Conservation (phyloP, 2,888 invertebrate genomes). For the Mayetiola destructor region DNA sequence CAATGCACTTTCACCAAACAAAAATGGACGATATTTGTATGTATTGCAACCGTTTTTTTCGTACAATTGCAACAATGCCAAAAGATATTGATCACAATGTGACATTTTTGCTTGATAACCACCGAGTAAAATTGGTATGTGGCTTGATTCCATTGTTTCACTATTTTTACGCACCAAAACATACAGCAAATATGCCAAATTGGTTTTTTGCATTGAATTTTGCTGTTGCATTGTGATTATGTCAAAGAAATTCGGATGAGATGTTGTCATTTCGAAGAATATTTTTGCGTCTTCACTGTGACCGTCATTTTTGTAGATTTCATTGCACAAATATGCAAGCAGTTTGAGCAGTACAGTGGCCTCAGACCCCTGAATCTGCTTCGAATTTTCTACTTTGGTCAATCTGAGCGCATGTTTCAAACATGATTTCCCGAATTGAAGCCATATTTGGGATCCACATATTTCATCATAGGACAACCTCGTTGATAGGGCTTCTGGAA, state of each 20-base stretch:
- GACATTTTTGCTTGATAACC: constrained; percentile 62
- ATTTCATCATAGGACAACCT: constrained; percentile 25
- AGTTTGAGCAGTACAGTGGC: constrained; percentile 39
- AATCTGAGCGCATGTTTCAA: constrained; percentile 51
- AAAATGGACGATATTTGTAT: constrained; percentile 56
- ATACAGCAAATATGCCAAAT: constrained; percentile 49
- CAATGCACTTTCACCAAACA: constrained; percentile 72
- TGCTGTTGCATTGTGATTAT: constrained; percentile 45
- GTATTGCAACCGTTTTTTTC: constrained; percentile 51
- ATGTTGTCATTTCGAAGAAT: constrained; percentile 59
- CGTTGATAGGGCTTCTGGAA: constrained; percentile 14
- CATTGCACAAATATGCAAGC: constrained; percentile 41
- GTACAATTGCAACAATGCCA: constrained; percentile 52
- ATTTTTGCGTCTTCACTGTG: constrained; percentile 40
- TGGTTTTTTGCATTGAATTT: constrained; percentile 40
- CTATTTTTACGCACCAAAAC: constrained; percentile 48
- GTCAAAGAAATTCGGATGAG: constrained; percentile 63
- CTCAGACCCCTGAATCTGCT: constrained; percentile 30
- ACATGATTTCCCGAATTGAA: constrained; percentile 46
- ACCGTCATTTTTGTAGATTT: constrained; percentile 40
- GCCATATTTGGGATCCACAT: constrained; percentile 39
- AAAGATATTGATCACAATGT: constrained; percentile 52
- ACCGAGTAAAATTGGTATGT: constrained; percentile 61
- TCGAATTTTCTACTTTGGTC: constrained; percentile 24
- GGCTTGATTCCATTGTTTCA: constrained; percentile 45